Evolutionary conservation across 2,888 invertebrate species (phyloP).

Genomic region (Bursaphelenchus okinawaensis): DNA sequence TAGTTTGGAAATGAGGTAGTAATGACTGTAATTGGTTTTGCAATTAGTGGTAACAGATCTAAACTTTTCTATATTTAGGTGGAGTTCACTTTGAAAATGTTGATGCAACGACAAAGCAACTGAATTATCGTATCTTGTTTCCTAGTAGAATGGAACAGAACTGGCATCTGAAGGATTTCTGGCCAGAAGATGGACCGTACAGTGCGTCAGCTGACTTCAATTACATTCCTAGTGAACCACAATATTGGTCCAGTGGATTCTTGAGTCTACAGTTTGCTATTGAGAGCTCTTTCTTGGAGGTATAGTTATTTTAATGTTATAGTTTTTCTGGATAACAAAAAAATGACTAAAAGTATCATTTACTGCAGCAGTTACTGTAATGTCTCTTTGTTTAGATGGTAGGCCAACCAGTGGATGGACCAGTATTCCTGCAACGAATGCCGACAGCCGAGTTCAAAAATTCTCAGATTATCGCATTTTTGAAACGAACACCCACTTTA

Average conservation of each 20-base stretch:
- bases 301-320: conserved; percentile 9
- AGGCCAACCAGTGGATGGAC: conserved; percentile 13
- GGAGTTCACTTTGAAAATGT: conserved; percentile 25
- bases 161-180: conserved; percentile 22
- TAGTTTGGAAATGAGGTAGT: no score
- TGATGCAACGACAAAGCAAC: conserved; percentile 1
- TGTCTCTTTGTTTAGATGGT: conserved; percentile 12
- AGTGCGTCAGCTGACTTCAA: conserved; percentile 25
- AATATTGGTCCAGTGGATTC: conserved; percentile 43
- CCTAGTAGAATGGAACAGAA: conserved; percentile 15
- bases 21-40: background rate
- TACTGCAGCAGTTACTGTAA: background rate
- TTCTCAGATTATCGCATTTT: conserved; percentile 17
- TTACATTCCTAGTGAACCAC: conserved; percentile 38
- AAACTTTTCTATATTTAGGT: no score
- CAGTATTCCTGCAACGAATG: conserved; percentile 24
- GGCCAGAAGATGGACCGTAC: conserved; percentile 27
- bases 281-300: conserved; percentile 32
- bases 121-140: conserved; percentile 27
- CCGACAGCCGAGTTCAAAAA: conserved; percentile 26
- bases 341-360: background rate
- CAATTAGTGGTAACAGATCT: no score
- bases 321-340: background rate
- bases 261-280: conserved; percentile 43
- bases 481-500: conserved; percentile 26